Evolutionary conservation across 2,888 invertebrate genomes (phyloP), one percentile per base, ranked within the genome.

Genomic region (Tribolium freemani): DNA sequence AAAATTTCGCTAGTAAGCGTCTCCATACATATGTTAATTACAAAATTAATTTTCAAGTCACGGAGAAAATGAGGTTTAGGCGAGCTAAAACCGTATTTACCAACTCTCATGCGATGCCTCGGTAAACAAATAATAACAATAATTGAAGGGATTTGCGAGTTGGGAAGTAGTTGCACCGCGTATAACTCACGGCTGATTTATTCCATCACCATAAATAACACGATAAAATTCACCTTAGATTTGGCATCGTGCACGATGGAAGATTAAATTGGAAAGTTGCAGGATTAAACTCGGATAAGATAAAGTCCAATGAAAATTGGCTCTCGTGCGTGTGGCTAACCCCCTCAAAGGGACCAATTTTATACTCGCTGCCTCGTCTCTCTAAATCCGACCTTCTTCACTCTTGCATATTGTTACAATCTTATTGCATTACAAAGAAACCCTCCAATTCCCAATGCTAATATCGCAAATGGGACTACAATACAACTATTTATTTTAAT

Each of bases 211-310:
- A 64, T 71, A 57, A 71, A 71, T 71, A 71, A 66, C 48, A 11
- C 71, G 66, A 58, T 71, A 71, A 66, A 71, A 71, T 66, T 64
- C 58, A 71, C 71, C 71, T 71, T 71, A 66, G 26, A 70, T 61
- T 54, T 53, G 46, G 53, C 51, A 53, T 53, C 53, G 64, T 16
- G 20, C 38, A 44, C 44, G 53, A 46, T 63, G 54, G 64, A 63
- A 63, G 63, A 63, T 64, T 64, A 64, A 64, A 64, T 61, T 69
- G 56, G 61, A 54, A 61, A 63, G 51, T 70, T 63, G 56, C 20
- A 56, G 63, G 54, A 70, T 70, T 70, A 63, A 56, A 70, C 45
- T 63, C 20, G 44, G 63, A 70, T 61, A 60, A 50, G 60, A 31
- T 61, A 61, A 45, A 61, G 61, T 61, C 69, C 60, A 21, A 26